A percentile compares a stretch with the other conserved stretches of the same genome.
phyloP scores from a whole-genome alignment of 2,113 vertebrate genomes.

The Scomber colias region DNA sequence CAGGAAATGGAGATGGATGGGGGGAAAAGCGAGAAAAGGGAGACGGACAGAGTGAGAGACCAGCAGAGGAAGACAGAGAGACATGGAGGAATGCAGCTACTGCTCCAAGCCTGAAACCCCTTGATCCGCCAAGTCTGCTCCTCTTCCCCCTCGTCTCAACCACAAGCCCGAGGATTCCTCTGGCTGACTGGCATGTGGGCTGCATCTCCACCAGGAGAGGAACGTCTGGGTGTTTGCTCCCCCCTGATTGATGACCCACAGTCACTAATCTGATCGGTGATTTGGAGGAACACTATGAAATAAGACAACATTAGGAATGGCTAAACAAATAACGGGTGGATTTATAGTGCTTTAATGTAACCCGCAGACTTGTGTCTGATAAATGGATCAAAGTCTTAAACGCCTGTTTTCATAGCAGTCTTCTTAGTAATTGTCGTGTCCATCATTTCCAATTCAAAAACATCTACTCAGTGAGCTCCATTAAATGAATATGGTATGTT shows the following conservation, averaged over 20 bases:
- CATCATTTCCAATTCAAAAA: conserved; percentile 53
- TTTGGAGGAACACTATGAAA: conserved; percentile 30
- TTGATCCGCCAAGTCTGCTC: conserved; percentile 72
- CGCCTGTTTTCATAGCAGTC: conserved; percentile 45
- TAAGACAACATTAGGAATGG: conserved; percentile 33
- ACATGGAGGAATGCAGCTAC: conserved; percentile 71
- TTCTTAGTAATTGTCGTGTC: conserved; percentile 46
- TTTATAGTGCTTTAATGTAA: conserved; percentile 42
- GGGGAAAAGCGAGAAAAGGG: conserved; percentile 10
- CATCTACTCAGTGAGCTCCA: conserved; percentile 19
- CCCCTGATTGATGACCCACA: conserved; percentile 57
- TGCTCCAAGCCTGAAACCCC: conserved; percentile 68
- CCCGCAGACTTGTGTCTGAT: conserved; percentile 66
- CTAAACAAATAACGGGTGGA: conserved; percentile 28
- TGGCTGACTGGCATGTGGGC: conserved; percentile 58
- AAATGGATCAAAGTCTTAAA: conserved; percentile 61
- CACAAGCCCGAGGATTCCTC: conserved; percentile 69
- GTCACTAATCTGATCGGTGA: conserved; percentile 39
- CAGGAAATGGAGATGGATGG: conserved; percentile 56
- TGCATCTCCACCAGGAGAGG: conserved; percentile 35
- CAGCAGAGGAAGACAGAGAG: conserved; percentile 69
- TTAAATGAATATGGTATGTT: conserved; percentile 32
- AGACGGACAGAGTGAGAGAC: conserved; percentile 60
- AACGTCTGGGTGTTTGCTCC: conserved; percentile 34
- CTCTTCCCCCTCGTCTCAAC: conserved; percentile 66